Evolutionary conservation across 2,888 invertebrate genomes (phyloP).

Genomic region (Fragum whitleyi): DNA sequence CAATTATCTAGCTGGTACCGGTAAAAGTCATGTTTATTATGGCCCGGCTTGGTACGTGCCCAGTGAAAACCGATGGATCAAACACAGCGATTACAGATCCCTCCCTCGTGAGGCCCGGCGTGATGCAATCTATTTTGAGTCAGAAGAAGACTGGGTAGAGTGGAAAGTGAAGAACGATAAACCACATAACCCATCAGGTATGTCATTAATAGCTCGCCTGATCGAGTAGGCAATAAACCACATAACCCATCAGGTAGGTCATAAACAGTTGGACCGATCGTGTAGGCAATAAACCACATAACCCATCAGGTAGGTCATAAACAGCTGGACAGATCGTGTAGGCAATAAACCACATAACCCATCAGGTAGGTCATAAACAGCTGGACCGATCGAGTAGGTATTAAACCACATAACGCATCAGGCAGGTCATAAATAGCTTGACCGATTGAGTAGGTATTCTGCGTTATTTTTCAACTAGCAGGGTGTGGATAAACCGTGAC

Average conservation of each 20-base stretch:
- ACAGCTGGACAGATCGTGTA: too few relatives aligned
- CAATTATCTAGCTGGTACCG: conserved; percentile 79
- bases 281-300: conserved; percentile 62
- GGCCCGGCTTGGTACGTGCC: conserved; percentile 79
- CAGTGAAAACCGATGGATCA: conserved; percentile 76
- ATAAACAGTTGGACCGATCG: background rate
- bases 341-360: conserved; percentile 65
- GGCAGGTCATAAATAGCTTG: too few relatives aligned
- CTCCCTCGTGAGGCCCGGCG: conserved; percentile 71
- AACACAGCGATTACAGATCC: conserved; percentile 71
- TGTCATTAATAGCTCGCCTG: background rate
- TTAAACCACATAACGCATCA: too few relatives aligned
- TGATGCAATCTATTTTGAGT: conserved; percentile 77
- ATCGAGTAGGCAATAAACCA: conserved; percentile 65
- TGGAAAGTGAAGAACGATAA: conserved; percentile 69
- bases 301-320: conserved; percentile 64
- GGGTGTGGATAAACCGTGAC: too few relatives aligned
- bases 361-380: conserved; percentile 56
- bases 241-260: conserved; percentile 65
- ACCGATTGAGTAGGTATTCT: too few relatives aligned
- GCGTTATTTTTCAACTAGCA: too few relatives aligned
- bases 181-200: conserved; percentile 67
- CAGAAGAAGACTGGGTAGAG: conserved; percentile 75
- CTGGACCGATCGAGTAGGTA: too few relatives aligned
- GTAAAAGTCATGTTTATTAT: conserved; percentile 76